Base-by-base conservation (phyloP, 2,888 invertebrate genomes). In the Sialis lutaria region DNA sequence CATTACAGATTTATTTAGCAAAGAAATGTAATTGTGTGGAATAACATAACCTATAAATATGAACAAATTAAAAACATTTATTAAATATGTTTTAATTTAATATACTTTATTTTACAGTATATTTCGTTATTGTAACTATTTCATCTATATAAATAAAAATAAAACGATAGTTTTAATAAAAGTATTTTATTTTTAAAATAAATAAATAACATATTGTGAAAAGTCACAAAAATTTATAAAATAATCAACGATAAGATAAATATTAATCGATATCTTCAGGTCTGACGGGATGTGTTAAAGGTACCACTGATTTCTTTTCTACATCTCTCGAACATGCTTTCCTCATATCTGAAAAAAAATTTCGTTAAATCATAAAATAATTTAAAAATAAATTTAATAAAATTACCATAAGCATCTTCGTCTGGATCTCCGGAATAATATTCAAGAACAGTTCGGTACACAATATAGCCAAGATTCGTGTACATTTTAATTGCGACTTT, bases 341-440 rank as follows among this genome's bases (percentile, higher is more conserved):
- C 57, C 97, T 75, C 98, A 98, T 98, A 73, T 98, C 96, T 96
- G 69, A 40, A 77, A 76, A 53, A 45, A 50, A 58, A 53, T 56
- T 46, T 53, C 50, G 35, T 43, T 10, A 49, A 46, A 40, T 3
- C 35, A 13, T 12, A 13, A 10, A 9, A 12, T 10, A 7, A n/a
- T 6, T 4, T 37, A 10, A 9, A 35, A 3, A 34, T 7, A 34
- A 35, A 35, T 9, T 3, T 35, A 4, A 6, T 37, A 39, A 44
- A 52, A 58, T 65, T 69, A 93, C 95, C 98, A 73, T 85, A 98
- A 48, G 97, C 98, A 74, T 99, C 91, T 76, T 98, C 98, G 67
- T 97, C 96, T 22, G 89, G 87, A 66, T 95, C 92, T 12, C 93
- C 95, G 9, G 93, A 93, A 64, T 99, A 98, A 71, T 99, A 98